Evolutionary conservation across 2,888 invertebrate species (phyloP), one percentile per base, ranked within the genome.

Genomic region (Trichopoda pennipes): DNA sequence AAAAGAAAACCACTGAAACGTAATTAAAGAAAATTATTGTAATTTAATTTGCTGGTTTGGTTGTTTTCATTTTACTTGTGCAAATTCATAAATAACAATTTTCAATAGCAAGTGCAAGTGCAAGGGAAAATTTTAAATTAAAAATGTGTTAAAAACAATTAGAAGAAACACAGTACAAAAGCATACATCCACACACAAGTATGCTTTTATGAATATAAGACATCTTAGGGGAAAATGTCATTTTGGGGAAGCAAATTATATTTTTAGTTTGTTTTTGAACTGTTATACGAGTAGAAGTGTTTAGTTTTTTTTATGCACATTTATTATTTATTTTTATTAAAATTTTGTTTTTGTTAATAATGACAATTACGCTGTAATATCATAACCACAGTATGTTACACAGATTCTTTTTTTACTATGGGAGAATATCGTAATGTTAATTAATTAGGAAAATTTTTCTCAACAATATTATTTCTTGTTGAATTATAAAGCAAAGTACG

Each of bases 91-190:
- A 84, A 73, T 72, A 73, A 63, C 42, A 74, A 73, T 81, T 83
- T 81, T 84, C 83, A 85, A 84, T n/a, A n/a, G n/a, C n/a, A n/a
- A n/a, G 83, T 76, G 73, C 84, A 81, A 80, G 73, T 64, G 60
- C 79, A 78, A 80, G 49, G 73, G 23, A 79, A 66, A 74, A 61
- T 44, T 28, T 8, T 16, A 19, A 73, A 74, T 79, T 64, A 17
- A 51, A 75, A 75, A 78, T 38, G 60, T 70, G 70, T 14, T 63
- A 38, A 66, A 47, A 76, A 47, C 12, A 47, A 56, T 35, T 61
- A 35, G 6, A 28, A 60, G 3, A 9, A 1, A 68, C 35, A 64
- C 8, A 44, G n/a, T n/a, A n/a, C n/a, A n/a, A n/a, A n/a, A n/a
- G n/a, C n/a, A 51, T 38, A n/a, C n/a, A 44, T 17, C 6, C 2